Evolutionary conservation across 2,888 invertebrate genomes (phyloP).

Genomic region (Diarsia rubi): DNA sequence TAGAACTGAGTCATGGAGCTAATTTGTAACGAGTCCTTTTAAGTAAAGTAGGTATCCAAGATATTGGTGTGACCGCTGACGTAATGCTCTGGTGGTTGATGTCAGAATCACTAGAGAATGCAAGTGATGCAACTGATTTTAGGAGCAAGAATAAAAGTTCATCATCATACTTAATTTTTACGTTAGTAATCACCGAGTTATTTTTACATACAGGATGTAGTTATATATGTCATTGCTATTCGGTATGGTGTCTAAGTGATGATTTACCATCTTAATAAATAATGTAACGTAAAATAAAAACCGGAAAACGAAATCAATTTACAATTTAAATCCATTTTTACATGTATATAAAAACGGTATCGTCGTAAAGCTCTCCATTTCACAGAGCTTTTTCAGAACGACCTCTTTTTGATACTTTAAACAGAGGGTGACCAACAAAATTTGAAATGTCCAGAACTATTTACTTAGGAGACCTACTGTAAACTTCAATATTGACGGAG

Average conservation of each 20-base stretch:
- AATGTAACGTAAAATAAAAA: neutral
- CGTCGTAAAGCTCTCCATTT: neutral
- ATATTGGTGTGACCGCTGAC: constrained; percentile 22
- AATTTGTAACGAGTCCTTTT: neutral
- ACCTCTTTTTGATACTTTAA: constrained; percentile 22
- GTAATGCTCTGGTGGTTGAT: constrained; percentile 20
- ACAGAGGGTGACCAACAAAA: constrained; percentile 42
- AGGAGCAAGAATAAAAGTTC: neutral
- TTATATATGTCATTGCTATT: neutral
- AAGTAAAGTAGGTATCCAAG: neutral
- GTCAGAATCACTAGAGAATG: neutral
- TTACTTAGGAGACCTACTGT: constrained; percentile 68
- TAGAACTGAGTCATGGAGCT: constrained; percentile 15
- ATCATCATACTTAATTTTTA: no score
- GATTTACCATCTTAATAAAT: neutral
- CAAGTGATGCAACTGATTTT: neutral
- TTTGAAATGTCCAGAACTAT: constrained; percentile 50
- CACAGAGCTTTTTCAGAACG: neutral
- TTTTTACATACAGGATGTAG: no score
- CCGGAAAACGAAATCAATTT: neutral
- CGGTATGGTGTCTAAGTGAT: neutral
- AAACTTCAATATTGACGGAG: constrained; percentile 79
- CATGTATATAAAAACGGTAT: neutral
- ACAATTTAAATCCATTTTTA: no score
- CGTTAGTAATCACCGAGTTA: no score